Percentiles rank a stretch among this genome's conserved stretches.
Evolutionary conservation across 2,888 invertebrate genomes (phyloP).

Genomic region (Lepas anatifera): DNA sequence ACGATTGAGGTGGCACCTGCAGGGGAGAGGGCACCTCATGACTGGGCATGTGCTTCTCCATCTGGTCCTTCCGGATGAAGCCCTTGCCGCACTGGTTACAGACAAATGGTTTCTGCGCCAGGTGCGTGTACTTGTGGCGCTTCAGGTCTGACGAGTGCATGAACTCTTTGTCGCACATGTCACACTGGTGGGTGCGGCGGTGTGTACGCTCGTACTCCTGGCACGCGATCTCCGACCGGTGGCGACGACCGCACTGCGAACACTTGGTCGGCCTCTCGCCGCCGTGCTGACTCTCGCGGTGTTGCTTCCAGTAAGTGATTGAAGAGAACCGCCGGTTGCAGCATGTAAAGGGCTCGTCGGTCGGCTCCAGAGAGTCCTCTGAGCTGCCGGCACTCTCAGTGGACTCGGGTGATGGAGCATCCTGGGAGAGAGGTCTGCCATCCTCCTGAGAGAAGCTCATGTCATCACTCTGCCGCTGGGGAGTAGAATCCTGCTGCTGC

Average conservation of each 20-base stretch:
- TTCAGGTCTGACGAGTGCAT: conserved; percentile 81
- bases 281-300: conserved; percentile 77
- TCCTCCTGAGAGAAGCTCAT: neutral
- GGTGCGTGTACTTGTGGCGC: conserved; percentile 74
- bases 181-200: conserved; percentile 43
- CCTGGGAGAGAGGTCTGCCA: too few relatives aligned
- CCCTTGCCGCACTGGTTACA: conserved; percentile 74
- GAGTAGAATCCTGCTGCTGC: neutral
- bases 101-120: conserved; percentile 68
- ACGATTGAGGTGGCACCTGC: neutral
- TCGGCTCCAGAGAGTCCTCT: conserved; percentile 34
- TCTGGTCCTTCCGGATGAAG: conserved; percentile 80
- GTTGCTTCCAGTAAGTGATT: conserved; percentile 77
- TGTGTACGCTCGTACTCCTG: conserved; percentile 66
- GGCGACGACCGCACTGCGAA: conserved; percentile 71
- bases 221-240: conserved; percentile 70
- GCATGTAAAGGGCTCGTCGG: conserved; percentile 46
- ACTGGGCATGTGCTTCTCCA: conserved; percentile 74
- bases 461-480: neutral
- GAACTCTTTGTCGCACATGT: conserved; percentile 71
- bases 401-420: neutral
- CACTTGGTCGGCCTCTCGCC: conserved; percentile 79
- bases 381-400: conserved; percentile 17
- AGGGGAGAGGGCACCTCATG: conserved; percentile 37
- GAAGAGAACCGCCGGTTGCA: conserved; percentile 76